These are phyloP conservation scores for Selene dorsalis DNA, from an alignment of 2,797 vertebrate genomes.

Conservation along the genomic window DNA sequence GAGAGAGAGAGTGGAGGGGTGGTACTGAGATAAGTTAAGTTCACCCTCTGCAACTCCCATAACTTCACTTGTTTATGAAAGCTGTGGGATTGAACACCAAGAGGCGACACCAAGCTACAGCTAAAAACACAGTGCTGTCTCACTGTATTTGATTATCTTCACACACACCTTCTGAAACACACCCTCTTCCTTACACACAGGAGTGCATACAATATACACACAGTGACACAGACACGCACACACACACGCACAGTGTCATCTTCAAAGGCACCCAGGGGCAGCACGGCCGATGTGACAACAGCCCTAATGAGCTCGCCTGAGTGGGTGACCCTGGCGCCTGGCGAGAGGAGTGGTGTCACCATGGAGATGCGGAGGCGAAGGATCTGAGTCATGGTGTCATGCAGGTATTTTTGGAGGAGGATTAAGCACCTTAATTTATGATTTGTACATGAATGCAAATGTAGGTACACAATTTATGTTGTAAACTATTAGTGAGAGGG, in stretches of 20 bases:
- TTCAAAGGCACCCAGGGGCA: slow-evolving; percentile 75
- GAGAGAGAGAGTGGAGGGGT: neutral
- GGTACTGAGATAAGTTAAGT: slow-evolving; percentile 22
- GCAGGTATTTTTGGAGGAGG: slow-evolving; percentile 68
- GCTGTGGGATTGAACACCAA: slow-evolving; percentile 48
- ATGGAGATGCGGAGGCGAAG: slow-evolving; percentile 70
- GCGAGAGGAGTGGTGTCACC: slow-evolving; percentile 72
- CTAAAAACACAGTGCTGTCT: slow-evolving; percentile 51
- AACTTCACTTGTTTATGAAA: slow-evolving; percentile 42
- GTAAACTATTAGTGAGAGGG: neutral
- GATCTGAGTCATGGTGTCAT: slow-evolving; percentile 72
- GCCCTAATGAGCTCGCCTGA: slow-evolving; percentile 78
- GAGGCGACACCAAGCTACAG: slow-evolving; percentile 47
- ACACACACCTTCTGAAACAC: neutral
- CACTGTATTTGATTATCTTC: slow-evolving; percentile 58
- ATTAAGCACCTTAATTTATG: slow-evolving; percentile 42
- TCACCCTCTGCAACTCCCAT: slow-evolving; percentile 14
- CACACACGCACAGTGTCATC: slow-evolving; percentile 68
- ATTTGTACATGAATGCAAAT: slow-evolving; percentile 4
- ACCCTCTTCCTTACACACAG: neutral
- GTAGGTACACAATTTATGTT: neutral
- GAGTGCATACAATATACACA: slow-evolving; percentile 40
- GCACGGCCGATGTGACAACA: slow-evolving; percentile 73
- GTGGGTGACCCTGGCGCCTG: slow-evolving; percentile 78
- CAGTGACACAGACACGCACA: slow-evolving; percentile 32